Conservation (phyloP, 2,797 vertebrate genomes). For the Macropus fuliginosus region DNA sequence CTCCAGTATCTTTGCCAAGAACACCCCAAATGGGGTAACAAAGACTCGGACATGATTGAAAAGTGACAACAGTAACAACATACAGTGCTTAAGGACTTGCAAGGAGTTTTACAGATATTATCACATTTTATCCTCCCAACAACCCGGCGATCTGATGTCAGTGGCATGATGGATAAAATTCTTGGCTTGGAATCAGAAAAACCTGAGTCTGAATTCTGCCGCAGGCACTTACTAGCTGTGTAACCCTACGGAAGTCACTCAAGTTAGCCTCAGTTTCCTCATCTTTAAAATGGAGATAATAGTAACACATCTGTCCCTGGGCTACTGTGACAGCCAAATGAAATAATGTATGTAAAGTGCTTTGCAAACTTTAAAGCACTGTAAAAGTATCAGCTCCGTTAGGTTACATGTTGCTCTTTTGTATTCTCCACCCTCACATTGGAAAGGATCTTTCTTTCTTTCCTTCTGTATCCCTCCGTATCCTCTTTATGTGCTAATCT, state of each 20-base stretch:
- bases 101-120: too few relatives aligned
- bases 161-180: neutral
- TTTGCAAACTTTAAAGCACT: neutral
- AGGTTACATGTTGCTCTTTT: neutral
- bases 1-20: too few relatives aligned
- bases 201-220: neutral
- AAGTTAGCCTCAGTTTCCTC: neutral
- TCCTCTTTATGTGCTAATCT: neutral
- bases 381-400: neutral
- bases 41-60: too few relatives aligned
- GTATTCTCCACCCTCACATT: neutral
- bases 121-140: too few relatives aligned
- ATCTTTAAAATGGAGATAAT: neutral
- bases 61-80: too few relatives aligned
- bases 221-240: neutral
- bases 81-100: too few relatives aligned
- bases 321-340: neutral
- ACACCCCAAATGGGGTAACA: too few relatives aligned
- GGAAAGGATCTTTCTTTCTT: neutral
- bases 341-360: too few relatives aligned
- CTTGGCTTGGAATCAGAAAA: neutral
- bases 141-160: neutral
- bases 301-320: neutral
- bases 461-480: neutral
- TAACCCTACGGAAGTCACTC: neutral